phyloP scores from a whole-genome alignment of 2,113 vertebrate genomes.

The Alethe diademata region DNA sequence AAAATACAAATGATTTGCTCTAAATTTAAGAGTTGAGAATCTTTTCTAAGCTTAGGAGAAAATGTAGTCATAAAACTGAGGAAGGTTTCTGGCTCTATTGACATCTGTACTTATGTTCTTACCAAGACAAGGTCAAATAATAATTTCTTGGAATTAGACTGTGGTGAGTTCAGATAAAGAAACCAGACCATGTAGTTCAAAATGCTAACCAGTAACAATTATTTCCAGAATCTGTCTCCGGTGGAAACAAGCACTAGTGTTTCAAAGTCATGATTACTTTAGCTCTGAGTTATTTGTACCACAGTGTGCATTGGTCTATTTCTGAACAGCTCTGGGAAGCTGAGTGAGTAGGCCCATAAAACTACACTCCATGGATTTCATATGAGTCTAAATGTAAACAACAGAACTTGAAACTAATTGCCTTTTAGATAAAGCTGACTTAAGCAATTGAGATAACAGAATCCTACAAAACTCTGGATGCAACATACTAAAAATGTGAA shows the following conservation, averaged over 20 bases:
- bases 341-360: background rate
- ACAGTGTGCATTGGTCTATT: background rate
- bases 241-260: background rate
- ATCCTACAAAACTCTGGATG: slow-evolving; percentile 63
- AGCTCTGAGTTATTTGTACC: background rate
- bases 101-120: slow-evolving; percentile 25
- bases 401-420: slow-evolving; percentile 58
- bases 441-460: slow-evolving; percentile 70
- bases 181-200: slow-evolving; percentile 32
- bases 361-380: background rate
- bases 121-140: slow-evolving; percentile 51
- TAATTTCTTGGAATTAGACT: slow-evolving; percentile 40
- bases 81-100: background rate
- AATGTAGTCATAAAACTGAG: background rate
- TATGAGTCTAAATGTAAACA: slow-evolving; percentile 52
- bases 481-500: slow-evolving; percentile 70
- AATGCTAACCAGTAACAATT: slow-evolving; percentile 58
- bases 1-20: background rate
- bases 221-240: background rate
- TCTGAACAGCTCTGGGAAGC: slow-evolving; percentile 12
- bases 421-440: slow-evolving; percentile 73
- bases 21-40: background rate
- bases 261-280: background rate
- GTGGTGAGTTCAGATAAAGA: slow-evolving; percentile 59
- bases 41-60: background rate